These are phyloP conservation scores for Myopa testacea DNA, from an alignment of 2,888 invertebrate genomes.

Conservation along the genomic window DNA sequence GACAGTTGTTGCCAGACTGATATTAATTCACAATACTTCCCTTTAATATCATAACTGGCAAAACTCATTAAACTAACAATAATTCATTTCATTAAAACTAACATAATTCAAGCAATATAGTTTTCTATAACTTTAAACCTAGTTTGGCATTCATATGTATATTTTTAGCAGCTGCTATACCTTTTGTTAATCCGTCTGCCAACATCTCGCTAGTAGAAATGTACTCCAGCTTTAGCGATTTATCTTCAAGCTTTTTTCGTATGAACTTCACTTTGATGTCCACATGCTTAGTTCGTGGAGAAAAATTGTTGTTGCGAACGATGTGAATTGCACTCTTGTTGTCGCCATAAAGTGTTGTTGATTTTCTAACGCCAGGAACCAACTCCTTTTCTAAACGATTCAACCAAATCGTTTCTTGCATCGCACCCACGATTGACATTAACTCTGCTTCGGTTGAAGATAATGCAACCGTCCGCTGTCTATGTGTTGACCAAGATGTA, in stretches of 20 bases:
- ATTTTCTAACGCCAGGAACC: slow-evolving; percentile 16
- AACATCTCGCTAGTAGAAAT: slow-evolving; percentile 8
- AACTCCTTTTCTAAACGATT: slow-evolving; percentile 37
- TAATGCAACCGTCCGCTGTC: slow-evolving; percentile 41
- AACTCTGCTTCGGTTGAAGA: slow-evolving; percentile 41
- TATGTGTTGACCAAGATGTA: slow-evolving; percentile 39
- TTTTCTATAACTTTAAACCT: no score
- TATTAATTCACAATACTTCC: neutral
- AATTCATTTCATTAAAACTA: no score
- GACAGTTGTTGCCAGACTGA: neutral
- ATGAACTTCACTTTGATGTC: neutral
- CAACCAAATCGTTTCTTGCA: slow-evolving; percentile 41
- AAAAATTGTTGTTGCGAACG: slow-evolving; percentile 15
- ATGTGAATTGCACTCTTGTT: slow-evolving; percentile 45
- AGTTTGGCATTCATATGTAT: neutral
- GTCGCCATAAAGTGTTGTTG: slow-evolving; percentile 37
- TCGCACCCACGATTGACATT: slow-evolving; percentile 33
- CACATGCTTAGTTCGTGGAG: neutral
- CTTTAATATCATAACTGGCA: slow-evolving; percentile 4
- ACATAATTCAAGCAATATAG: no score
- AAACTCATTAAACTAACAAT: no score
- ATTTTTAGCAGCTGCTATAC: slow-evolving; percentile 2
- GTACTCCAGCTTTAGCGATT: neutral
- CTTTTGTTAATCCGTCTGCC: slow-evolving; percentile 9
- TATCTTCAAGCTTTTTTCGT: neutral